Conservation (phyloP, 2,888 invertebrate genomes). For the Bellardia bayeri region DNA sequence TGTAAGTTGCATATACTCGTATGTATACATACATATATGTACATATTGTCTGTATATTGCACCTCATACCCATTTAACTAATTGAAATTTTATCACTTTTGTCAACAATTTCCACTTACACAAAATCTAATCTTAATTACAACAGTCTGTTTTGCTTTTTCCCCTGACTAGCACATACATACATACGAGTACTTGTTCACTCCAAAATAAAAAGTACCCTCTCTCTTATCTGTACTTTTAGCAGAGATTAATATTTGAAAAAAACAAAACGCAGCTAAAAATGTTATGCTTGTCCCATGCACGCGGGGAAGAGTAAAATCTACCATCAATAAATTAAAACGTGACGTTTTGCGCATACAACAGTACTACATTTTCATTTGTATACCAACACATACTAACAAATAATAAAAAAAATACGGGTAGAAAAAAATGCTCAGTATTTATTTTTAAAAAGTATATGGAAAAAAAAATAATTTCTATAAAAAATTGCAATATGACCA, state of each 20-base stretch:
- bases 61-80: conserved; percentile 36
- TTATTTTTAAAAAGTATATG: conserved; percentile 5
- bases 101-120: conserved; percentile 48
- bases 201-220: conserved; percentile 3
- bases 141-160: conserved; percentile 14
- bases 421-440: conserved; percentile 9
- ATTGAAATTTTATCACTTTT: conserved; percentile 60
- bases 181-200: background rate
- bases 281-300: background rate
- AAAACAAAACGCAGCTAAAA: background rate
- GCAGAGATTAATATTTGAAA: conserved; percentile 30
- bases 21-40: background rate
- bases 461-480: background rate
- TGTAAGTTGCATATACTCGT: background rate
- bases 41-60: background rate
- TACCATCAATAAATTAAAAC: conserved; percentile 62
- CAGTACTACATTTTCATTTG: conserved; percentile 32
- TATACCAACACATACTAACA: background rate
- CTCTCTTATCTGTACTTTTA: conserved; percentile 45
- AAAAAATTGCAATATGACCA: conserved; percentile 41
- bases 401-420: background rate
- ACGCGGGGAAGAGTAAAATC: background rate
- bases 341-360: conserved; percentile 65
- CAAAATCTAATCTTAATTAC: conserved; percentile 67
- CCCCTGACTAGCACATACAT: background rate